Evolutionary conservation across 2,113 vertebrate genomes (phyloP).

Genomic region (Eudyptes chrysolophus): DNA sequence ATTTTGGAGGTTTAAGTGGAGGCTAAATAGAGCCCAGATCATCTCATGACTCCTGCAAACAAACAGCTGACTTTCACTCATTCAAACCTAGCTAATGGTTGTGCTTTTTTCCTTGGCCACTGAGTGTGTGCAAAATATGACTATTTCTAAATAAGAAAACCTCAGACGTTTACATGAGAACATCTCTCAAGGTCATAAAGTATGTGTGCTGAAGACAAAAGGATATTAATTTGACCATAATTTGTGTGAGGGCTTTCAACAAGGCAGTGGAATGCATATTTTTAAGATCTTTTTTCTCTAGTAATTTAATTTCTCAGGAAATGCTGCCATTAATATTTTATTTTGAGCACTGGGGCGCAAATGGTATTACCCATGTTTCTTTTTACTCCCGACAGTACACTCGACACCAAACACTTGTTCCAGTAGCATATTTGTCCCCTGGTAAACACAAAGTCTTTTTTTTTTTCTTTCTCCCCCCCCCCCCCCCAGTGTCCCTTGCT

Average conservation of each 20-base stretch:
- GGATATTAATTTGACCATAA: conserved; percentile 40
- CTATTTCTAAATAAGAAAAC: not conserved
- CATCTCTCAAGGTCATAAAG: conserved; percentile 39
- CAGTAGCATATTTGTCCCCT: conserved; percentile 2
- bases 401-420: not conserved
- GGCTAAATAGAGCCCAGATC: not conserved
- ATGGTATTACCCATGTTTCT: conserved; percentile 28
- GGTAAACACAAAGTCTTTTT: not conserved
- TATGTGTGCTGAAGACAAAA: not conserved
- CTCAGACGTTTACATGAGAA: not conserved
- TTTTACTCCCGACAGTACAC: not conserved
- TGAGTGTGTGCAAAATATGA: not conserved
- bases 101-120: not conserved
- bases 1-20: not conserved
- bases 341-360: conserved; percentile 23
- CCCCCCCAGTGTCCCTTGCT: not conserved
- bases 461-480: not conserved
- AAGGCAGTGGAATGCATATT: not conserved
- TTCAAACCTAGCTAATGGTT: not conserved
- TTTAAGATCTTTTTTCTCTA: not conserved
- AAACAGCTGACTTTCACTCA: not conserved
- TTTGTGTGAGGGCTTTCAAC: conserved; percentile 29
- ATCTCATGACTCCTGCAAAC: not conserved
- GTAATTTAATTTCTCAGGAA: conserved; percentile 59
- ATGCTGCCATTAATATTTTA: conserved; percentile 55